Evolutionary conservation across 2,797 vertebrate genomes (phyloP), one percentile per base, ranked within the genome.

Genomic region (Oryzias sinensis): DNA sequence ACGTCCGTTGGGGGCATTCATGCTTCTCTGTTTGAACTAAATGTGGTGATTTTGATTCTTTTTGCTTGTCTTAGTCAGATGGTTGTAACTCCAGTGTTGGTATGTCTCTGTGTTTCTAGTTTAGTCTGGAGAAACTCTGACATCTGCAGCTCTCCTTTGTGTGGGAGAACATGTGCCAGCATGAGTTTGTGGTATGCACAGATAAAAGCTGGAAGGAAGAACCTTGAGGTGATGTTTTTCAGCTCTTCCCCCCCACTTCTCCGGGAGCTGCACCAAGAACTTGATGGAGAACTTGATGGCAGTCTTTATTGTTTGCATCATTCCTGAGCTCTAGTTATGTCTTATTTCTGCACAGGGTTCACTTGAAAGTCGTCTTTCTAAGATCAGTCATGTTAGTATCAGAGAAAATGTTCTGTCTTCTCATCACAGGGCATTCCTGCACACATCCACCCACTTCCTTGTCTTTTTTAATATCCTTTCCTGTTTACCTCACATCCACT

Each of bases 401-500:
- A 46, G 24, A 49, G 47, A 6, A 37, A 44, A 62, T 60, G 4
- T 2, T 16, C 33, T 49, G 55, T 62, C 17, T 55, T 74, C 47
- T 74, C 64, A 69, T 74, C 78, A n/a, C 33, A 52, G 43, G 70
- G 44, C 75, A 65, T 79, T 41, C 59, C 56, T 59, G 59, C 55
- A 29, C 29, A 41, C 58, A 43, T 8, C 14, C 45, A 54, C 29
- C 29, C 6, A 16, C 37, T 24, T 51, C 42, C 58, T 64, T 46
- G 13, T 22, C 25, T 46, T 52, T 52, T 47, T 61, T 76, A 54
- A 55, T 72, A 24, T 41, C 60, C 63, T 59, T 53, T 49, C 70
- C 61, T 77, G 74, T 86, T 82, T 74, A 79, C 75, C 85, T 81
- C 73, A 63, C 63, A 52, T 64, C 2, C 17, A 61, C 53, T 40